Evolutionary conservation across 2,888 invertebrate species (phyloP).

Genomic region (Terebella lapidaria): DNA sequence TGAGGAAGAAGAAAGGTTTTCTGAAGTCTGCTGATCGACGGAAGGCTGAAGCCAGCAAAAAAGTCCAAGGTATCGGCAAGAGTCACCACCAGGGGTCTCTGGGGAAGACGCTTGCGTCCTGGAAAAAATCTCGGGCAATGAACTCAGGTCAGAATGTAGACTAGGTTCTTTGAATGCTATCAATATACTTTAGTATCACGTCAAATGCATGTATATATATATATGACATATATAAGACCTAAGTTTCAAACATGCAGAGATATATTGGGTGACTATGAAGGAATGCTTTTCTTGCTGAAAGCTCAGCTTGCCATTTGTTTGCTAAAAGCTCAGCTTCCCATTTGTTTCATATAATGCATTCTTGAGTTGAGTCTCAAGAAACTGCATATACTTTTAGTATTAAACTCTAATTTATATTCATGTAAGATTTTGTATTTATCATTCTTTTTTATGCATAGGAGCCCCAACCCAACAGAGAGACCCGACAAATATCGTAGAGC

Average conservation of each 20-base stretch:
- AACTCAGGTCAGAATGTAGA: background rate
- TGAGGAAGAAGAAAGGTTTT: constrained; percentile 3
- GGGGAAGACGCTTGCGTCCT: background rate
- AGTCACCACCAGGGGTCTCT: background rate
- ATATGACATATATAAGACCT: background rate
- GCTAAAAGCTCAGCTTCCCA: no score
- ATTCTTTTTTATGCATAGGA: no score
- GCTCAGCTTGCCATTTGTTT: no score
- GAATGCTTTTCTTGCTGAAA: no score
- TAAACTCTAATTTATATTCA: no score
- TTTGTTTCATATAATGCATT: no score
- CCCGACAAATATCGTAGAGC: background rate
- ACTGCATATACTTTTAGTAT: no score
- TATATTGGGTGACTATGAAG: no score
- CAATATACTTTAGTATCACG: no score
- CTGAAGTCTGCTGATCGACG: constrained; percentile 1
- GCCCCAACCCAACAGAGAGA: background rate
- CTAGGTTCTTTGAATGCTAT: background rate
- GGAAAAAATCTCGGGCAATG: background rate
- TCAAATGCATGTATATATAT: background rate
- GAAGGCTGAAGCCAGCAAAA: background rate
- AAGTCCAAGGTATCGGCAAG: background rate
- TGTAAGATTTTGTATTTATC: no score
- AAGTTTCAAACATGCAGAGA: no score
- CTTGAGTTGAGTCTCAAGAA: no score